Conservation (phyloP, 2,113 vertebrate genomes). For the Lates calcarifer region DNA sequence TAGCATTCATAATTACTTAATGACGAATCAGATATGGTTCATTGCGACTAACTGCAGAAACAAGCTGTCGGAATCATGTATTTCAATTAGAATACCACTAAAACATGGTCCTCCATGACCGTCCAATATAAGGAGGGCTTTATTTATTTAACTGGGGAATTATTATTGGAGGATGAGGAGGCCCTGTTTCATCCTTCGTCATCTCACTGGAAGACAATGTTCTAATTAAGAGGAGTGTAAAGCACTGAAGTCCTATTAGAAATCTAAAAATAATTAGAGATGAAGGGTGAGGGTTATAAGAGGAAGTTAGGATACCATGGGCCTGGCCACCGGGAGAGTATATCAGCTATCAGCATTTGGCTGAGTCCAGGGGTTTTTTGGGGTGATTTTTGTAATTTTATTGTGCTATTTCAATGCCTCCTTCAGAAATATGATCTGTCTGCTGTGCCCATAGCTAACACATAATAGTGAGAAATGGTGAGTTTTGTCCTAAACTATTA, state of each 20-base stretch:
- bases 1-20: constrained; percentile 99
- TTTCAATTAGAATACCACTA: constrained; percentile 94
- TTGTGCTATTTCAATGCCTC: too few species aligned
- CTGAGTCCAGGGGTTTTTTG: too few species aligned
- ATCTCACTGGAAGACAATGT: constrained; percentile 34
- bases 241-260: constrained; percentile 32
- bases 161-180: constrained; percentile 73
- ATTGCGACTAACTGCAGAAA: constrained; percentile 91
- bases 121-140: constrained; percentile 88
- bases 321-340: too few species aligned
- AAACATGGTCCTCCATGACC: constrained; percentile 90
- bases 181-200: constrained; percentile 43
- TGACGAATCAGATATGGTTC: constrained; percentile 98
- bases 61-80: constrained; percentile 90
- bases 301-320: not conserved
- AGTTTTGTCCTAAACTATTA: too few species aligned
- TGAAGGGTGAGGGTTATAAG: constrained; percentile 5
- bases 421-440: too few species aligned
- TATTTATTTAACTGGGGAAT: constrained; percentile 91
- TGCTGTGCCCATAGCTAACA: too few species aligned
- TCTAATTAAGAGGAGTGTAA: constrained; percentile 63
- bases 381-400: too few species aligned
- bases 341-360: too few species aligned
- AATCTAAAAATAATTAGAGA: constrained; percentile 37
- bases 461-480: not conserved